Evolutionary conservation across 2,113 vertebrate species (phyloP).

Genomic region (Procapra przewalskii): DNA sequence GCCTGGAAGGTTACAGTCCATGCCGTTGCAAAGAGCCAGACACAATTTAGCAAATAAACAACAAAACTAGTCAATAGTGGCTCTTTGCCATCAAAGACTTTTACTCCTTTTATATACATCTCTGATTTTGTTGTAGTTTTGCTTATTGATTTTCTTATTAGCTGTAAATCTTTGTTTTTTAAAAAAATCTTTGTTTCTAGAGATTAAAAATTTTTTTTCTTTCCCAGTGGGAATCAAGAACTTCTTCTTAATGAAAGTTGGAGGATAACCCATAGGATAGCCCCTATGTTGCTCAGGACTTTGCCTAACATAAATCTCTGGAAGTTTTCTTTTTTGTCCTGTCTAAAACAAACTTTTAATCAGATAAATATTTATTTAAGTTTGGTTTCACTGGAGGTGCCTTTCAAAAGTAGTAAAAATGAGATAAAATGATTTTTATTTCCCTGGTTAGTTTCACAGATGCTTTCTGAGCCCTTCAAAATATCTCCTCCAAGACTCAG

Average conservation of each 20-base stretch:
- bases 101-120: background rate
- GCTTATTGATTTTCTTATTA: background rate
- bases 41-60: background rate
- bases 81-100: background rate
- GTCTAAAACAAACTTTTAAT: background rate
- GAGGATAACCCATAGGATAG: background rate
- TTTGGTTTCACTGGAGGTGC: background rate
- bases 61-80: background rate
- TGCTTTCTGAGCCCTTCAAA: background rate
- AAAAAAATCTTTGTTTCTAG: background rate
- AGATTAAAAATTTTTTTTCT: background rate
- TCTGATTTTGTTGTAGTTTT: background rate
- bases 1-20: background rate
- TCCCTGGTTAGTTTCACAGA: background rate
- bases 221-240: background rate
- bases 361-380: slow-evolving; percentile 1
- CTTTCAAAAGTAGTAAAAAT: background rate
- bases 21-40: background rate
- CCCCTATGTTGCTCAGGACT: background rate
- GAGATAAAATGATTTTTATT: background rate
- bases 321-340: background rate
- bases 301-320: background rate
- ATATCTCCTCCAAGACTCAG: background rate
- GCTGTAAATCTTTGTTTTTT: background rate
- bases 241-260: background rate